phyloP scores from a whole-genome alignment of 2,797 vertebrate genomes.

The Malurus splendens region DNA sequence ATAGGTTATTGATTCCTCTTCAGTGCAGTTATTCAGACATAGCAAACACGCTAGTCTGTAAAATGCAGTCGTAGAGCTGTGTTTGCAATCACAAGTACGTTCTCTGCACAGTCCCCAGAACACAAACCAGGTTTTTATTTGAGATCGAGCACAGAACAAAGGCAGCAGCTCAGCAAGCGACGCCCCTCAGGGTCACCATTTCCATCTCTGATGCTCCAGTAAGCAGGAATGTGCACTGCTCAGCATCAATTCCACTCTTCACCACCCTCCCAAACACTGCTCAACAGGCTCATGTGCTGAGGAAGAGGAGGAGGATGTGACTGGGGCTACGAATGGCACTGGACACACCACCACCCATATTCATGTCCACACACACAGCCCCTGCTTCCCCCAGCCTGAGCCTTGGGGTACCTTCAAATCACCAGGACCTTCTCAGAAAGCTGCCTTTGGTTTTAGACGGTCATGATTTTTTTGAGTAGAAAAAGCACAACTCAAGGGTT shows the following conservation, averaged over 20 bases:
- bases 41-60: neutral
- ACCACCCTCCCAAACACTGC: neutral
- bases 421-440: neutral
- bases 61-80: neutral
- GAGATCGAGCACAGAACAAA: neutral
- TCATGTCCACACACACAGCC: accelerated
- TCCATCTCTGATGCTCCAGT: neutral
- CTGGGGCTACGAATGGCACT: accelerated
- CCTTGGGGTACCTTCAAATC: neutral
- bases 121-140: neutral
- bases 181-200: neutral
- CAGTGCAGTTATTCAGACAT: neutral
- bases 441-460: neutral
- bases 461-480: neutral
- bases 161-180: accelerated
- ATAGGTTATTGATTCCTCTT: neutral
- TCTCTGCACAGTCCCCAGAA: neutral
- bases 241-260: accelerated
- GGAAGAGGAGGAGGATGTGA: neutral
- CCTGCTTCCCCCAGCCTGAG: neutral
- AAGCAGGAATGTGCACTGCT: neutral
- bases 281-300: neutral
- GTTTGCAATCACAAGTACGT: neutral
- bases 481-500: neutral
- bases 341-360: neutral